phyloP scores from a whole-genome alignment of 2,113 vertebrate species.

The Ivindomyrus marchei region DNA sequence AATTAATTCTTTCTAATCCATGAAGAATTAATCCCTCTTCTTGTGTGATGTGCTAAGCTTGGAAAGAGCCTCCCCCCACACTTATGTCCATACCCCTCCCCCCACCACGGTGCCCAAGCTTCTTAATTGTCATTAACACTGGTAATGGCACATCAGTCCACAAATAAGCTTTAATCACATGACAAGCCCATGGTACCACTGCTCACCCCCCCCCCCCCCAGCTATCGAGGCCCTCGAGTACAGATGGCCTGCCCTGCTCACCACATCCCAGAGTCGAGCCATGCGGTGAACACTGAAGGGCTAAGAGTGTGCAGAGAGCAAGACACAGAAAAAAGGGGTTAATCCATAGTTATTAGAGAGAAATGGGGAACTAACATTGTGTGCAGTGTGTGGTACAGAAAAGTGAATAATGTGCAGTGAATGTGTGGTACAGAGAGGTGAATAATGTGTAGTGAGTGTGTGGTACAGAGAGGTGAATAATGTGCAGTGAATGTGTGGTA shows the following conservation, averaged over 20 bases:
- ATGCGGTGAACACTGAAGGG: background rate
- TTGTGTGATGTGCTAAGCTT: slow-evolving; percentile 47
- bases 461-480: background rate
- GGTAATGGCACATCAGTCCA: slow-evolving; percentile 64
- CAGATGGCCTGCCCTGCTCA: background rate
- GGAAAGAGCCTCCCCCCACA: slow-evolving; percentile 30
- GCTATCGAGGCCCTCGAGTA: background rate
- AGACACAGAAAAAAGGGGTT: background rate
- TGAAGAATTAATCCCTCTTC: slow-evolving; percentile 68
- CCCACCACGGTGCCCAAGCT: slow-evolving; percentile 39
- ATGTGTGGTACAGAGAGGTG: background rate
- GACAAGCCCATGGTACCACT: slow-evolving; percentile 38
- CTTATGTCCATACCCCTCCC: slow-evolving; percentile 34
- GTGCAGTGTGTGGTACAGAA: background rate
- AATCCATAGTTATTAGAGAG: background rate
- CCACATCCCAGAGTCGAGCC: background rate
- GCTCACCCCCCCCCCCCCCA: background rate
- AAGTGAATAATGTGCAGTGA: background rate
- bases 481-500: background rate
- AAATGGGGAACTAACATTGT: background rate
- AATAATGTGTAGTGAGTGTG: background rate
- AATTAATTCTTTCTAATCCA: slow-evolving; percentile 71
- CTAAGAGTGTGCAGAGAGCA: background rate
- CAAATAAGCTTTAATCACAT: slow-evolving; percentile 65
- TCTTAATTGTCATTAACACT: slow-evolving; percentile 68